Base-by-base conservation (phyloP, 2,888 invertebrate genomes). In the Andrena bicolor region DNA sequence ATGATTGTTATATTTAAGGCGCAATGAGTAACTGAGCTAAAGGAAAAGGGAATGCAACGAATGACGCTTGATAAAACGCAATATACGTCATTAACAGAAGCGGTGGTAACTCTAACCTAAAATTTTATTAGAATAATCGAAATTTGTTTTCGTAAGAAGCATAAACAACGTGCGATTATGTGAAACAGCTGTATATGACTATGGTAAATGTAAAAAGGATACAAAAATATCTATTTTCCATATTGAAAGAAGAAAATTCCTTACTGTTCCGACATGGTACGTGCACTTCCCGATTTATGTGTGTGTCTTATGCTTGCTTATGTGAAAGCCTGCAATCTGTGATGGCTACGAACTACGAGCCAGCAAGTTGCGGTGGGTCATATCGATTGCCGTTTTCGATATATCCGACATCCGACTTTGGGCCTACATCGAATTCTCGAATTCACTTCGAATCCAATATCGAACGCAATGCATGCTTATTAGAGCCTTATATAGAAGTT, bases 211-310 rank as follows among this genome's bases (percentile, higher is more conserved):
- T 48, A 7, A 49, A 53, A 72, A 53, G 35, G 2, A 48, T 28
- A 28, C 0, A 35, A 71, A 26, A 10, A n/a, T 7, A 16, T 28
- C 13, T 4, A 30, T 49, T 71, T 71, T 68, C 30, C 10, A 16
- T 23, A 30, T 26, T 49, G 61, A 78, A 75, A 61, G 60, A 28
- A 26, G 56, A 28, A 86, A 85, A 86, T 71, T 69, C 88, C 92
- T 92, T 89, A 92, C 92, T 92, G 92, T 82, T 92, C 92, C 87
- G 92, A 92, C 92, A 92, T 92, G 74, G 84, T 92, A 86, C 83
- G 73, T 84, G 61, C 80, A 48, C 41, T 76, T 85, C 49, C 20
- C 23, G 51, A 63, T 23, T 10, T 56, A 23, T 23, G 26, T 20
- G 10, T 20, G 23, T 23, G 23, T 20, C 53, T 20, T 7, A 3